phyloP scores from a whole-genome alignment of 2,888 invertebrate genomes.

The Euzophera pinguis region DNA sequence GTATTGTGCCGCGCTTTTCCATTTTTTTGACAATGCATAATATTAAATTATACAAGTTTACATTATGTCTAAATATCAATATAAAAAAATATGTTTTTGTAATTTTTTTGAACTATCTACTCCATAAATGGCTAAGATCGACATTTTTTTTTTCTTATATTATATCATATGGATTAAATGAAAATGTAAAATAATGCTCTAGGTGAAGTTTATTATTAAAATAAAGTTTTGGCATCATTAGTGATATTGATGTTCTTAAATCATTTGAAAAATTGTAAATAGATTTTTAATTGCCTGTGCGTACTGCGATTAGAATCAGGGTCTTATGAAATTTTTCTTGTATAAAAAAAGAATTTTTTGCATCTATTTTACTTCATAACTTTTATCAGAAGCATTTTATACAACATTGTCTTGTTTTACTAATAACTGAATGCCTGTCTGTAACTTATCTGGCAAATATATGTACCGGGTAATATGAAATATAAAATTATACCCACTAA shows the following conservation, averaged over 20 bases:
- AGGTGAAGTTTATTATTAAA: conserved; percentile 1
- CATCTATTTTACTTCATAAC: background rate
- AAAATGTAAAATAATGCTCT: conserved; percentile 10
- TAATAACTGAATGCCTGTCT: too few relatives aligned
- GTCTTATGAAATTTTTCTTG: background rate
- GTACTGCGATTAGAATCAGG: conserved; percentile 2
- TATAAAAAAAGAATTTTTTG: background rate
- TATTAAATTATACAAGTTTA: too few relatives aligned
- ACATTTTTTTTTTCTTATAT: background rate
- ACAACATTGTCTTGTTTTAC: background rate
- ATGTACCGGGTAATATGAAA: too few relatives aligned
- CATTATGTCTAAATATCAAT: too few relatives aligned
- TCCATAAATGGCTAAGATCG: too few relatives aligned
- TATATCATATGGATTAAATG: background rate
- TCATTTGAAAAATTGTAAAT: conserved; percentile 9
- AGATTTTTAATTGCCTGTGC: background rate
- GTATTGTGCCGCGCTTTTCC: background rate
- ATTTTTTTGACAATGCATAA: background rate
- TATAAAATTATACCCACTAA: too few relatives aligned
- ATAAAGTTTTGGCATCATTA: conserved; percentile 6
- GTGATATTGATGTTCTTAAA: conserved; percentile 11
- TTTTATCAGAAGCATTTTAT: background rate
- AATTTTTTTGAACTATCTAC: too few relatives aligned
- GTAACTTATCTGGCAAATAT: too few relatives aligned
- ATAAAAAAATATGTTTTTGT: background rate